Evolutionary conservation across 2,888 invertebrate genomes (phyloP).

Genomic region (Calephelis perditalis): DNA sequence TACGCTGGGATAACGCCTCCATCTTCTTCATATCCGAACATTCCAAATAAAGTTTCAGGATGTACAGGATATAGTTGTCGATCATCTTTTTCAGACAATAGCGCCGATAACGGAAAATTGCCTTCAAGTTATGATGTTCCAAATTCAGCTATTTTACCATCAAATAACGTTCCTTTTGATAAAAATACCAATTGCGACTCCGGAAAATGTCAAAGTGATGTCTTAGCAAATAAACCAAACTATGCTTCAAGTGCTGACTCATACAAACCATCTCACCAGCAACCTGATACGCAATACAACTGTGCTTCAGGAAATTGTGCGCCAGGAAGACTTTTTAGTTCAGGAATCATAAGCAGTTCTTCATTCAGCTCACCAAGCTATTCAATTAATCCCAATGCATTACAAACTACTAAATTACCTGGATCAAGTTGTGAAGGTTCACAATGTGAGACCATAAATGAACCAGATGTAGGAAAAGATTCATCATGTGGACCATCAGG

Average conservation of each 20-base stretch:
- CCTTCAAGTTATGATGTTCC: slow-evolving; percentile 41
- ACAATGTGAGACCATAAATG: slow-evolving; percentile 5
- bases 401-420: slow-evolving; percentile 7
- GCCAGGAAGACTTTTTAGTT: slow-evolving; percentile 18
- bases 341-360: neutral
- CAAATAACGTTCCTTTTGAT: slow-evolving; percentile 17
- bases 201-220: slow-evolving; percentile 25
- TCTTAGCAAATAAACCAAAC: neutral
- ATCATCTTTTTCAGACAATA: slow-evolving; percentile 18
- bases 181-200: slow-evolving; percentile 25
- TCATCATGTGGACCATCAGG: slow-evolving; percentile 13
- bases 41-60: slow-evolving; percentile 44
- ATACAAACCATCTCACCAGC: neutral
- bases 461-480: neutral
- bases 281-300: neutral
- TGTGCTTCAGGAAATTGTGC: slow-evolving; percentile 30
- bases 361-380: slow-evolving; percentile 21
- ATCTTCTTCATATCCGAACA: slow-evolving; percentile 28
- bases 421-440: slow-evolving; percentile 6
- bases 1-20: neutral
- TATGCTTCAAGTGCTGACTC: slow-evolving; percentile 10
- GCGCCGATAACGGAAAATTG: slow-evolving; percentile 29
- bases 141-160: slow-evolving; percentile 27
- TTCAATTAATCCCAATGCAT: slow-evolving; percentile 19
- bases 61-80: slow-evolving; percentile 35